Conservation (phyloP, 2,888 invertebrate genomes). For the Spisula subtruncata region DNA sequence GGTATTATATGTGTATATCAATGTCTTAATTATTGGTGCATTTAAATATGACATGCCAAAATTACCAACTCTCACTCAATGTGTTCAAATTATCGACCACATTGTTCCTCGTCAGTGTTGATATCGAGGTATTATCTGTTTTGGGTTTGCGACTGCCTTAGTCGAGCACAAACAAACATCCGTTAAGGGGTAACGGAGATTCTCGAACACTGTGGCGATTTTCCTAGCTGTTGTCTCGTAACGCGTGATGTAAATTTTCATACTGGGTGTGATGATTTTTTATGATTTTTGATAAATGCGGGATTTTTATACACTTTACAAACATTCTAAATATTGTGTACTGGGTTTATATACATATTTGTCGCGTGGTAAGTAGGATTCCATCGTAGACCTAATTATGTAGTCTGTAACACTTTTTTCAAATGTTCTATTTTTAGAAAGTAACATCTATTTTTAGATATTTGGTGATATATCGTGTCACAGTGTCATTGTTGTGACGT, state of each 20-base stretch:
- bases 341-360: constrained; percentile 46
- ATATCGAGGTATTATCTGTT: constrained; percentile 17
- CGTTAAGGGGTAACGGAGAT: constrained; percentile 16
- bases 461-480: constrained; percentile 61
- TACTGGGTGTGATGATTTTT: constrained; percentile 57
- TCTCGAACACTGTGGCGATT: constrained; percentile 37
- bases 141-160: neutral
- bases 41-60: constrained; percentile 57
- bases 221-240: constrained; percentile 67
- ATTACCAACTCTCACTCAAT: constrained; percentile 53
- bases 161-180: too few relatives aligned
- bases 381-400: constrained; percentile 49
- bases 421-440: constrained; percentile 64
- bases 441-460: constrained; percentile 68
- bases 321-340: constrained; percentile 67
- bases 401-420: constrained; percentile 53
- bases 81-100: constrained; percentile 46
- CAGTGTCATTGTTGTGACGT: constrained; percentile 72
- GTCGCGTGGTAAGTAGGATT: constrained; percentile 51
- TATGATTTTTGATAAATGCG: constrained; percentile 63
- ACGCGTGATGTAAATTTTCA: constrained; percentile 55
- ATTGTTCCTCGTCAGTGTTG: constrained; percentile 32
- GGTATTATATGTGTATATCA: constrained; percentile 41
- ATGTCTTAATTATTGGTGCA: constrained; percentile 52
- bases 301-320: constrained; percentile 64